A percentile compares a stretch with the other conserved stretches of the same genome.
phyloP scores from a whole-genome alignment of 2,888 invertebrate genomes.

The Cylindroiulus punctatus region DNA sequence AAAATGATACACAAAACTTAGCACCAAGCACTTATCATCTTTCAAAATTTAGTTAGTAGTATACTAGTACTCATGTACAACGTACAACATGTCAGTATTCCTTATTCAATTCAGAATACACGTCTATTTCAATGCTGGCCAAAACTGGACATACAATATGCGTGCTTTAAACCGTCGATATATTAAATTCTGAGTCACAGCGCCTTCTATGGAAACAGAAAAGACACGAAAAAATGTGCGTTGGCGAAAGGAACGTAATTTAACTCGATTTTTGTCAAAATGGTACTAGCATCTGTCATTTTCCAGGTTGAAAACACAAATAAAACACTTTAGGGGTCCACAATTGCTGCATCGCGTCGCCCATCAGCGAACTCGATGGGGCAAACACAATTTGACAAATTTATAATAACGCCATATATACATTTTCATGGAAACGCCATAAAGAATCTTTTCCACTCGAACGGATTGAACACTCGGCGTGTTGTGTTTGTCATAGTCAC shows the following conservation, averaged over 20 bases:
- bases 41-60: too few species aligned
- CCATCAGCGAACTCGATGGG: neutral
- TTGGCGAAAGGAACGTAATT: neutral
- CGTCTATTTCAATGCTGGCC: too few species aligned
- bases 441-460: constrained; percentile 10
- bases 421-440: constrained; percentile 22
- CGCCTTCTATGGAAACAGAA: too few species aligned
- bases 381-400: constrained; percentile 34
- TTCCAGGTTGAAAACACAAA: neutral
- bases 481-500: neutral
- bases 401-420: neutral
- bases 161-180: too few species aligned
- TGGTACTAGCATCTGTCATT: neutral
- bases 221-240: too few species aligned
- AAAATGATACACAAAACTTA: too few species aligned
- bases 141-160: too few species aligned
- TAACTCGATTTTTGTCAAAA: neutral
- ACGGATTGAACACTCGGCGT: neutral
- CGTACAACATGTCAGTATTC: too few species aligned
- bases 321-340: neutral
- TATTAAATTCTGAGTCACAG: too few species aligned
- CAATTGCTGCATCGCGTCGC: neutral
- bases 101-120: too few species aligned
- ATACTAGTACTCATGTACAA: too few species aligned
- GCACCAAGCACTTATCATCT: too few species aligned